A percentile compares a stretch with the other conserved stretches of the same genome.
These are phyloP conservation scores for Myanophis thanlyinensis DNA, from an alignment of 2,113 vertebrate species.

Conservation along the genomic window DNA sequence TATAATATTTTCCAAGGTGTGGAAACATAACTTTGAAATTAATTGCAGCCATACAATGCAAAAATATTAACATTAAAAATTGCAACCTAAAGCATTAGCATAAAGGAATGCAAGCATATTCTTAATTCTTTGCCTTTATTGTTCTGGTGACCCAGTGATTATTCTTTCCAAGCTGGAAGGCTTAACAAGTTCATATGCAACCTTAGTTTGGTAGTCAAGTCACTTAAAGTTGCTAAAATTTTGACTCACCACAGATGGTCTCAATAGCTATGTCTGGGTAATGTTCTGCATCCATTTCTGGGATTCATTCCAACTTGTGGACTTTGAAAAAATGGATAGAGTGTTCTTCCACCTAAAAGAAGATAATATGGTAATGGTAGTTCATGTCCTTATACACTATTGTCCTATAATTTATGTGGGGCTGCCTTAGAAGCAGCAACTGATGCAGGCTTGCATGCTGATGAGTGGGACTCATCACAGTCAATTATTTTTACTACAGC, in stretches of 20 bases:
- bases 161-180: neutral
- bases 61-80: neutral
- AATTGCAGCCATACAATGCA: neutral
- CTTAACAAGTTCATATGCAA: neutral
- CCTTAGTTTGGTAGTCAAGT: neutral
- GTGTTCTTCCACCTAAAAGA: neutral
- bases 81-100: neutral
- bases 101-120: neutral
- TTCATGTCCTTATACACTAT: neutral
- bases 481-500: neutral
- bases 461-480: neutral
- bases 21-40: neutral
- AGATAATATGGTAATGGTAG: neutral
- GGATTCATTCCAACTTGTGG: neutral
- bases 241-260: neutral
- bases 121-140: neutral
- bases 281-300: neutral
- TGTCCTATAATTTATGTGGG: neutral
- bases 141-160: neutral
- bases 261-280: neutral
- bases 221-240: neutral
- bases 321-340: neutral
- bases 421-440: neutral
- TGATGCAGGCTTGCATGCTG: neutral
- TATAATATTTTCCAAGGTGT: neutral